These are phyloP conservation scores for Hybos culiciformis DNA, from an alignment of 2,888 invertebrate species.

Conservation along the genomic window DNA sequence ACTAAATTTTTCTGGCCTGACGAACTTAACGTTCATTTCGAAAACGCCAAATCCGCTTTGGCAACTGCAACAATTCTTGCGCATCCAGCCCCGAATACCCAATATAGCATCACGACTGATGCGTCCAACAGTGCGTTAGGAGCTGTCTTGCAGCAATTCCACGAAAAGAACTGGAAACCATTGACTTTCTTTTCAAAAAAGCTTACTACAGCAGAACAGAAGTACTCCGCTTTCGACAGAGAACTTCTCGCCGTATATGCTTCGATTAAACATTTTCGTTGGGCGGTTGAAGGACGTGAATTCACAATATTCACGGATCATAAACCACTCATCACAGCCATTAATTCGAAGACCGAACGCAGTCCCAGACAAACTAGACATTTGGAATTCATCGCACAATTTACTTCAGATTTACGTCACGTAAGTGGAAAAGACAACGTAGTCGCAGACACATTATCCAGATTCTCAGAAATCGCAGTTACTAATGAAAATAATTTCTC, in stretches of 20 bases:
- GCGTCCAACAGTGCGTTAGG: slow-evolving; percentile 28
- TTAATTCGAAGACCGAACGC: slow-evolving; percentile 7
- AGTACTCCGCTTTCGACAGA: slow-evolving; percentile 27
- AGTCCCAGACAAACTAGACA: slow-evolving; percentile 9
- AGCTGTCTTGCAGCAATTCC: slow-evolving; percentile 25
- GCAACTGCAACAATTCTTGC: slow-evolving; percentile 15
- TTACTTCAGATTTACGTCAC: slow-evolving; percentile 7
- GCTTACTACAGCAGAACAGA: slow-evolving; percentile 20
- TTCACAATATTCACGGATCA: slow-evolving; percentile 1
- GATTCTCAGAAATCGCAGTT: background rate
- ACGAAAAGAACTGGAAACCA: slow-evolving; percentile 21
- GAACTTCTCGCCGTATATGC: slow-evolving; percentile 28
- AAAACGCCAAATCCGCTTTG: background rate
- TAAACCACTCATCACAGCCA: background rate
- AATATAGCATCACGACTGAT: slow-evolving; percentile 13
- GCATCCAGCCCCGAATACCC: background rate
- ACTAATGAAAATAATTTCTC: background rate
- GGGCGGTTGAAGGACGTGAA: slow-evolving; percentile 24
- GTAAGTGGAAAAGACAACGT: slow-evolving; percentile 6
- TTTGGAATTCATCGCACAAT: slow-evolving; percentile 10
- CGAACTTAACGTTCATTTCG: background rate
- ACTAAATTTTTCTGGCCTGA: background rate
- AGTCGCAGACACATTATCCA: slow-evolving; percentile 9
- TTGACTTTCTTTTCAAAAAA: slow-evolving; percentile 26
- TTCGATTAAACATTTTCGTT: slow-evolving; percentile 24